A percentile compares a stretch with the other conserved stretches of the same genome.
Conservation (phyloP, 1,140 invertebrate species). For the Odontomachus brunneus region DNA sequence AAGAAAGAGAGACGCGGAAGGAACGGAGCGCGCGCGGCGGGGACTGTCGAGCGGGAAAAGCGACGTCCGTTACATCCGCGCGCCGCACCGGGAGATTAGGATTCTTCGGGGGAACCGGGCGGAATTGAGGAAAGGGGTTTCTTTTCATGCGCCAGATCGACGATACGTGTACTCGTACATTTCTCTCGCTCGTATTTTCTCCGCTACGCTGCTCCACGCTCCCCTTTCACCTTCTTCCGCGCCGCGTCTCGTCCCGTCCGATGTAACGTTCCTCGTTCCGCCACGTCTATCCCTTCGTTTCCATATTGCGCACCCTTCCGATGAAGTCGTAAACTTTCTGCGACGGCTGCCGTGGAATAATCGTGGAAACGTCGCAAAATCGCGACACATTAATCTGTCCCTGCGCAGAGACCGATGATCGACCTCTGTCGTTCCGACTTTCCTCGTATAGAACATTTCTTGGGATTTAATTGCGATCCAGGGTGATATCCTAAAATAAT, state of each 20-base stretch:
- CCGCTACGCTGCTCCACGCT: not conserved
- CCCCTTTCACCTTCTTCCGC: too few species aligned
- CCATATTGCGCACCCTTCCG: not conserved
- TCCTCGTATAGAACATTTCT: too few species aligned
- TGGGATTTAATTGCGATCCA: too few species aligned
- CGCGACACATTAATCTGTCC: not conserved
- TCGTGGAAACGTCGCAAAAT: not conserved
- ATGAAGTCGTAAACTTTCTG: conserved; percentile 22
- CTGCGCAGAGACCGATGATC: not conserved
- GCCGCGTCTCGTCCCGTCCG: conserved; percentile 10
- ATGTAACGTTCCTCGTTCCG: not conserved
- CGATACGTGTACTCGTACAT: conserved; percentile 42
- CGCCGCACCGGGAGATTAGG: conserved; percentile 69
- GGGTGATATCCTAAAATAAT: too few species aligned
- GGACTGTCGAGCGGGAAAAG: not conserved
- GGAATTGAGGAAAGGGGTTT: conserved; percentile 59
- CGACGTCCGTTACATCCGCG: conserved; percentile 47
- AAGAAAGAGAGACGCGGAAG: conserved; percentile 63
- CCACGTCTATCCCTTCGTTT: conserved; percentile 1
- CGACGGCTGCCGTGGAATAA: not conserved
- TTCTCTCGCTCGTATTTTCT: conserved; percentile 5
- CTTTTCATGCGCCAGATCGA: conserved; percentile 62
- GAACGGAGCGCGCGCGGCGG: conserved; percentile 31
- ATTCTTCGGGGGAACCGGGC: conserved; percentile 43
- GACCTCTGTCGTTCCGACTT: not conserved